Conservation (phyloP, 1,140 invertebrate genomes). For the Dufourea novaeangliae region DNA sequence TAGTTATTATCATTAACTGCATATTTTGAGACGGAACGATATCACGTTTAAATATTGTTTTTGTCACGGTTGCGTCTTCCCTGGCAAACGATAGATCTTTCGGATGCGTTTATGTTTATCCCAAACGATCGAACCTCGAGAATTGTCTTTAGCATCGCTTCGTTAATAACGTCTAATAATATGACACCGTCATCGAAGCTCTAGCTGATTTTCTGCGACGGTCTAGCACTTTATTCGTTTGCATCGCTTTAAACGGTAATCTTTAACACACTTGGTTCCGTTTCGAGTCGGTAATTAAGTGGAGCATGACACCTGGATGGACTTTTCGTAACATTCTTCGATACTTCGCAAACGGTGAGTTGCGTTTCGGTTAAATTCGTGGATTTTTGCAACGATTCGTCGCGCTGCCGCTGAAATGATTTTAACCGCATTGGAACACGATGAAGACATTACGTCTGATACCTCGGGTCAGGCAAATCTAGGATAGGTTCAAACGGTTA, state of each 20-base stretch:
- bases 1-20: not conserved
- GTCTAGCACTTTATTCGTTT: conserved; percentile 14
- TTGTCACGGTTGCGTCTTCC: not conserved
- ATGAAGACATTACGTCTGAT: conserved; percentile 1
- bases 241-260: not conserved
- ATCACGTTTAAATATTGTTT: not conserved
- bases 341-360: conserved; percentile 51
- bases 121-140: conserved; percentile 10
- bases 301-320: conserved; percentile 20
- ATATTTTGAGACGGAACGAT: not conserved
- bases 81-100: not conserved
- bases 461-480: conserved; percentile 33
- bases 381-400: not conserved
- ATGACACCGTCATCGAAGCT: conserved; percentile 21
- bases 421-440: not conserved
- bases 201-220: conserved; percentile 3
- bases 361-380: not conserved
- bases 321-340: conserved; percentile 36
- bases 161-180: conserved; percentile 53
- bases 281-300: conserved; percentile 13
- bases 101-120: not conserved
- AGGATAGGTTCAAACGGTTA: conserved; percentile 37
- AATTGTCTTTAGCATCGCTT: conserved; percentile 34
- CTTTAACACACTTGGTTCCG: not conserved
- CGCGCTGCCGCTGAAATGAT: not conserved